These are phyloP conservation scores for Cryptotis parvus DNA, from an alignment of 2,113 vertebrate genomes.

Conservation along the genomic window DNA sequence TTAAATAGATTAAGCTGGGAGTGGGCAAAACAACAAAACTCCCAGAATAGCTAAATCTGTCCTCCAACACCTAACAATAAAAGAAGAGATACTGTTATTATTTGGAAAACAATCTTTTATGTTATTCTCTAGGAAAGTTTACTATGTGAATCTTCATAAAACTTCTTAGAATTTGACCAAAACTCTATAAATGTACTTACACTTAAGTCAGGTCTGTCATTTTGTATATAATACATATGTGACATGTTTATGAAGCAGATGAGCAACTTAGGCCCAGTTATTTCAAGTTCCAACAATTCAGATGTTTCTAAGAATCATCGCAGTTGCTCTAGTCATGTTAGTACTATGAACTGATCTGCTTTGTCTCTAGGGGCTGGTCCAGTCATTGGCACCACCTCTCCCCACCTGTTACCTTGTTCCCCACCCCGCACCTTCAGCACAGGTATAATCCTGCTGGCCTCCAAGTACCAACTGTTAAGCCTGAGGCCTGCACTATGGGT, in stretches of 20 bases:
- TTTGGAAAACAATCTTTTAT: background rate
- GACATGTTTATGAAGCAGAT: background rate
- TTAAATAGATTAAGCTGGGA: no score
- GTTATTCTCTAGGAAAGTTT: background rate
- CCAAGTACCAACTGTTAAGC: no score
- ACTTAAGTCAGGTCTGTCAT: background rate
- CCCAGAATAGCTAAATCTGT: no score
- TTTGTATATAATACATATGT: background rate
- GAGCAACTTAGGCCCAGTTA: background rate
- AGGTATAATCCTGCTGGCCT: no score
- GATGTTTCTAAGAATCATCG: no score
- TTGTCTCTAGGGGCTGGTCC: background rate
- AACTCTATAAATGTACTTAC: background rate
- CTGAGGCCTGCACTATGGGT: no score
- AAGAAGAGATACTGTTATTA: background rate
- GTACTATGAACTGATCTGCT: background rate
- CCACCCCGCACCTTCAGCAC: no score
- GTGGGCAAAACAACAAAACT: no score
- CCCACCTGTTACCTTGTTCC: no score
- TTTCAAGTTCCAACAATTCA: conserved; percentile 31
- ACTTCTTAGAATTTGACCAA: background rate
- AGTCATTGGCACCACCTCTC: background rate
- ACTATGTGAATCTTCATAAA: background rate
- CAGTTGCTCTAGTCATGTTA: background rate
- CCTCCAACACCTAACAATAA: background rate